Evolutionary conservation across 2,113 vertebrate genomes (phyloP).

Genomic region (Jaculus jaculus): DNA sequence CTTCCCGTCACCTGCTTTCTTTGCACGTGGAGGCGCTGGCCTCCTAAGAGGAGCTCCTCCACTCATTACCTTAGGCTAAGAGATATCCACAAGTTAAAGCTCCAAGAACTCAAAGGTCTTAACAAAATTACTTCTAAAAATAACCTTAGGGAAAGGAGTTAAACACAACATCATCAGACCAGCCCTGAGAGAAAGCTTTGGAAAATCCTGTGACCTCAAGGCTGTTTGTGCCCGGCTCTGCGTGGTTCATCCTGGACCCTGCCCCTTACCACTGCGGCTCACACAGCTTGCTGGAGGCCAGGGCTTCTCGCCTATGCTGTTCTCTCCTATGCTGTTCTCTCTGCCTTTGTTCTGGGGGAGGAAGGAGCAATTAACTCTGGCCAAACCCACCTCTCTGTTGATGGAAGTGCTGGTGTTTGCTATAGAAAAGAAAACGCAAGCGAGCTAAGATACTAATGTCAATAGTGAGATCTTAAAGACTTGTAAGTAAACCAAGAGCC

Average conservation of each 20-base stretch:
- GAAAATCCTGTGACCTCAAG: background rate
- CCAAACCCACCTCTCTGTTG: background rate
- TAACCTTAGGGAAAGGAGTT: constrained; percentile 50
- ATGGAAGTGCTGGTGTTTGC: background rate
- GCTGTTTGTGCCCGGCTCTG: background rate
- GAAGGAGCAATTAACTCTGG: background rate
- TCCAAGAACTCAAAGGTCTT: constrained; percentile 58
- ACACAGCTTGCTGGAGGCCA: background rate
- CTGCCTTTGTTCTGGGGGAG: background rate
- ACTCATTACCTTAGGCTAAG: constrained; percentile 50
- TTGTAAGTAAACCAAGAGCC: constrained; percentile 60
- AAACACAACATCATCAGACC: constrained; percentile 46
- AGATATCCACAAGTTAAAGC: constrained; percentile 65
- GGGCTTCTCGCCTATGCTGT: background rate
- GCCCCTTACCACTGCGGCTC: background rate
- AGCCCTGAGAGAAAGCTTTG: background rate
- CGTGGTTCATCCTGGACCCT: background rate
- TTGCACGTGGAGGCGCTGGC: background rate
- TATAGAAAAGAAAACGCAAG: constrained; percentile 14
- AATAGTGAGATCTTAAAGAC: constrained; percentile 44
- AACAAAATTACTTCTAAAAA: constrained; percentile 77
- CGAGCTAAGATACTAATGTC: constrained; percentile 33
- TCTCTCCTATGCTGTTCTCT: background rate
- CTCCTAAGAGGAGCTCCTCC: constrained; percentile 36
- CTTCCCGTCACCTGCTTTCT: background rate